Percentiles rank a stretch among this genome's conserved stretches.
phyloP scores from a whole-genome alignment of 2,888 invertebrate genomes.

The Acanthococcus lagerstroemiae region DNA sequence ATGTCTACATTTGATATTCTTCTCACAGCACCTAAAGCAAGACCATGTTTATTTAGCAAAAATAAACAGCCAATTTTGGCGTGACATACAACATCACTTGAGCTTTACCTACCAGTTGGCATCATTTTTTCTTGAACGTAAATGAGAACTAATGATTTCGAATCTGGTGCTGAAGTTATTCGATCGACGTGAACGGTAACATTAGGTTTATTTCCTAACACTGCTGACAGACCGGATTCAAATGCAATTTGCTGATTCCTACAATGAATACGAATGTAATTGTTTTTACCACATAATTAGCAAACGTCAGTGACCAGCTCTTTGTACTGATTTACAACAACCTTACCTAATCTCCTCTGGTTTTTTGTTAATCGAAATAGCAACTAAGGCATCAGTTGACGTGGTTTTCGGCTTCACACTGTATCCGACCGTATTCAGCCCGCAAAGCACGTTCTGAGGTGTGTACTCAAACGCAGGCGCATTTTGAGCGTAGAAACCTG shows the following conservation, averaged over 20 bases:
- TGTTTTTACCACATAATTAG: not conserved
- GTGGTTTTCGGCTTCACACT: constrained; percentile 74
- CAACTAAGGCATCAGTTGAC: constrained; percentile 84
- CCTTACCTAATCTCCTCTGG: constrained; percentile 63
- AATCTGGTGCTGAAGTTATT: constrained; percentile 66
- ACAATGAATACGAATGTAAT: constrained; percentile 34
- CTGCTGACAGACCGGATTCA: constrained; percentile 53
- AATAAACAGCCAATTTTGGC: not conserved
- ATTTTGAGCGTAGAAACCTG: constrained; percentile 64
- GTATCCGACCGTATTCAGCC: constrained; percentile 92
- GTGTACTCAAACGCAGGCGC: constrained; percentile 73
- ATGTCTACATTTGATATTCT: constrained; percentile 65
- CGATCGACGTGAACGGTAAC: constrained; percentile 66
- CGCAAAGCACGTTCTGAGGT: constrained; percentile 80
- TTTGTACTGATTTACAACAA: too few species aligned
- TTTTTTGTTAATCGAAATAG: constrained; percentile 71
- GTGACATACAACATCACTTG: not conserved
- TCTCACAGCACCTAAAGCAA: constrained; percentile 49
- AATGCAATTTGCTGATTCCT: constrained; percentile 61
- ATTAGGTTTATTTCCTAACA: constrained; percentile 77
- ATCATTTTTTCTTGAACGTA: constrained; percentile 63
- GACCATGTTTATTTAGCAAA: not conserved
- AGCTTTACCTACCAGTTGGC: constrained; percentile 43
- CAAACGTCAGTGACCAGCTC: too few species aligned
- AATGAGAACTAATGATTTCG: constrained; percentile 65